These are phyloP conservation scores for Callospermophilus lateralis DNA, from an alignment of 2,113 vertebrate genomes.

Conservation along the genomic window DNA sequence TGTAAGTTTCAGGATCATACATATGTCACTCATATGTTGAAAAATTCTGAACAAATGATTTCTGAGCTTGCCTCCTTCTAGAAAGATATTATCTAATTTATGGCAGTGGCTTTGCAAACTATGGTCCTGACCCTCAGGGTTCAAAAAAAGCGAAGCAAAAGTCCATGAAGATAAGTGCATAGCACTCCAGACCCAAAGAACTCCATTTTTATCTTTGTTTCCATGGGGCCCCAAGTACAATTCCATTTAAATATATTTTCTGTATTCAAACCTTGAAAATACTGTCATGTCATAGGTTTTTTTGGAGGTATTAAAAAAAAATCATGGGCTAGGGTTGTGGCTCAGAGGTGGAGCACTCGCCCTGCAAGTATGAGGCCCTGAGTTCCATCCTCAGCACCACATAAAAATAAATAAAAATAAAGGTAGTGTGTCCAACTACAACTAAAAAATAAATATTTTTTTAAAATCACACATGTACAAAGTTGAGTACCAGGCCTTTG, in stretches of 20 bases:
- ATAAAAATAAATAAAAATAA: too few species aligned
- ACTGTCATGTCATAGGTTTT: not conserved
- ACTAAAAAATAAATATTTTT: not conserved
- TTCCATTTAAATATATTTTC: slow-evolving; percentile 38
- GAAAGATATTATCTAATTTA: slow-evolving; percentile 21
- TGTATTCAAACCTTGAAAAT: slow-evolving; percentile 29
- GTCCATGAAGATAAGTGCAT: slow-evolving; percentile 17
- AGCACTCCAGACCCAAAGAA: not conserved
- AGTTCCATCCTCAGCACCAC: too few species aligned
- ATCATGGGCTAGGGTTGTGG: too few species aligned
- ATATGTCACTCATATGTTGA: not conserved
- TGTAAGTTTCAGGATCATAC: not conserved
- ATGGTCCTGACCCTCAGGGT: not conserved
- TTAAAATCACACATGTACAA: not conserved
- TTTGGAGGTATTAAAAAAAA: not conserved
- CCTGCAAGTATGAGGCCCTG: too few species aligned
- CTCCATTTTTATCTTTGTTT: slow-evolving; percentile 9
- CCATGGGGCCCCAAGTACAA: not conserved
- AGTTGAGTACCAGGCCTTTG: not conserved
- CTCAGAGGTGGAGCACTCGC: too few species aligned
- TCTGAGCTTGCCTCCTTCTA: not conserved
- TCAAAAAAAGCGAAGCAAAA: not conserved
- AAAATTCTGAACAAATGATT: not conserved
- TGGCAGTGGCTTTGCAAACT: not conserved
- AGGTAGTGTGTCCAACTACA: too few species aligned